These are phyloP conservation scores for Zygaena filipendulae DNA, from an alignment of 2,888 invertebrate species.

Conservation along the genomic window DNA sequence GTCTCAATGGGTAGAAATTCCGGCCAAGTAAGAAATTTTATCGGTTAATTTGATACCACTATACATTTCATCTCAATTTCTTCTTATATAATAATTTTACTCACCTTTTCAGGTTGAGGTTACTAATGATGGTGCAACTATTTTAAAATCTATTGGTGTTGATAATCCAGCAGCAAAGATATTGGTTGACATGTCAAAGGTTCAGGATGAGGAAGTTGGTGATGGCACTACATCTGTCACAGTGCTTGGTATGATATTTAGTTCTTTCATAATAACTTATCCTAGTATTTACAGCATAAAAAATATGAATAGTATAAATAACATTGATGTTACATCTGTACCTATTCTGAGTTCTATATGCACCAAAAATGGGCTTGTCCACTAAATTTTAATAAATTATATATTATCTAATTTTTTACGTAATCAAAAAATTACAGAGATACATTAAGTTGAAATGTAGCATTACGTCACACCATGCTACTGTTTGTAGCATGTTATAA, in stretches of 20 bases:
- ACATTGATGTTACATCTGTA: not conserved
- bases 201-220: conserved; percentile 99
- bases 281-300: too few relatives aligned
- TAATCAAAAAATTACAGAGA: too few relatives aligned
- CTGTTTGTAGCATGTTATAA: too few relatives aligned
- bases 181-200: conserved; percentile 97
- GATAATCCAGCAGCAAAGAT: conserved; percentile 99
- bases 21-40: conserved; percentile 66
- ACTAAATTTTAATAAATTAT: too few relatives aligned
- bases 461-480: too few relatives aligned
- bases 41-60: not conserved
- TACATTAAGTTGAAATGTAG: too few relatives aligned
- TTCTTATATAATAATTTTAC: too few relatives aligned
- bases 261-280: too few relatives aligned
- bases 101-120: conserved; percentile 90
- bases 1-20: conserved; percentile 83
- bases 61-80: not conserved
- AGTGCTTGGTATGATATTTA: conserved; percentile 73
- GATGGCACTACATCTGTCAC: conserved; percentile 99
- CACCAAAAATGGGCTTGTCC: too few relatives aligned
- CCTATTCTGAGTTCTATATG: too few relatives aligned
- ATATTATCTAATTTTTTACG: too few relatives aligned
- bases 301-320: too few relatives aligned
- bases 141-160: conserved; percentile 94
- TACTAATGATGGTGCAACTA: conserved; percentile 99